Evolutionary conservation across 2,888 invertebrate genomes (phyloP).

Genomic region (Troilus luridus): DNA sequence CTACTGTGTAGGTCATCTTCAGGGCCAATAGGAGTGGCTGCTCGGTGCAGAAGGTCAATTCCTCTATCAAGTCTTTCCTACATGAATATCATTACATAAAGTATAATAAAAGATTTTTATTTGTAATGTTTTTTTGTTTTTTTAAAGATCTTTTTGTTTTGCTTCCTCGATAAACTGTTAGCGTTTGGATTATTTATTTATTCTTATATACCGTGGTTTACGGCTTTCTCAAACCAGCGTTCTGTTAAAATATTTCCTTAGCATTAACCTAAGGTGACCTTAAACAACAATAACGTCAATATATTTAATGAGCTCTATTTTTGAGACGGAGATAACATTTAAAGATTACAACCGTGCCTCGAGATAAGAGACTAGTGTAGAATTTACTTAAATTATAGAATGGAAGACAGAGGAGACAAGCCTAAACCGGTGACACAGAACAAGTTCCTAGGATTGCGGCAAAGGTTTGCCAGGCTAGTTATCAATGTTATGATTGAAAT

Average conservation of each 20-base stretch:
- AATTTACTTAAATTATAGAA: constrained; percentile 7
- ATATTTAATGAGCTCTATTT: not conserved
- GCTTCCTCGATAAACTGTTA: not conserved
- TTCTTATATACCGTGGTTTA: not conserved
- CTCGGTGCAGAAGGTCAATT: too few relatives aligned
- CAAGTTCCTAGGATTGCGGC: constrained; percentile 29
- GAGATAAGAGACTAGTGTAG: not conserved
- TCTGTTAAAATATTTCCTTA: not conserved
- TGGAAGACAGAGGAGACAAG: not conserved
- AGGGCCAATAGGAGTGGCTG: too few relatives aligned
- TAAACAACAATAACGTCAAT: not conserved
- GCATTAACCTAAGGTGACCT: not conserved
- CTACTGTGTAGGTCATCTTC: too few relatives aligned
- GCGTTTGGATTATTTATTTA: not conserved
- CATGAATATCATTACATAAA: too few relatives aligned
- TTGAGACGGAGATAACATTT: not conserved
- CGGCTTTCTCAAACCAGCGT: constrained; percentile 9
- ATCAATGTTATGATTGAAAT: constrained; percentile 56
- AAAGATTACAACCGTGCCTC: constrained; percentile 20
- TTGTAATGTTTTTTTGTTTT: not conserved
- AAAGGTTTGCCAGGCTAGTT: constrained; percentile 44
- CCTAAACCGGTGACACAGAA: not conserved
- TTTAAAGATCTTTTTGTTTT: not conserved
- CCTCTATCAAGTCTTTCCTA: too few relatives aligned
- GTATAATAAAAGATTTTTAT: not conserved